Base-by-base conservation (phyloP, 2,888 invertebrate genomes). In the Agrotis puta region DNA sequence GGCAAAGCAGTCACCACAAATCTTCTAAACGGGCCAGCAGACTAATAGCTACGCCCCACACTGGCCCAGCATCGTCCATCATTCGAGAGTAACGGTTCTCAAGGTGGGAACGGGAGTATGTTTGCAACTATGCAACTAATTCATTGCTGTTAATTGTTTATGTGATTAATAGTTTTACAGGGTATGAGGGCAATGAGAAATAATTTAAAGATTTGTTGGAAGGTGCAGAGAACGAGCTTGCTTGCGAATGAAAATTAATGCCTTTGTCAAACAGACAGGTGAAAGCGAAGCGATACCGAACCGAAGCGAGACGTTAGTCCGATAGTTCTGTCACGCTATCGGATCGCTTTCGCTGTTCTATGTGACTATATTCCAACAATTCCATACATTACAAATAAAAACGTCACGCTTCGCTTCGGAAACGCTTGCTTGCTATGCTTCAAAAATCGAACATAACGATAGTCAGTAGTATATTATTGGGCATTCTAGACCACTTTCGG, bases 151-250 rank as follows among this genome's bases (percentile, higher is more conserved):
- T 74, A 74, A 79, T 75, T 74, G 59, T 80, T 75, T 75, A 50
- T 59, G 53, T 79, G 74, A 79, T 79, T 79, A 79, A 79, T 79
- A 3, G 63, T 73, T 22, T 33, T 33, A n/a, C 27, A n/a, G 47
- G n/a, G 50, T 72, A 4, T 2, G 3, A 51, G 45, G 20, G 56
- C 20, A 11, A 27, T 9, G 22, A 11, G 56, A 6, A 72, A 74
- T 56, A 2, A 27, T 47, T 43, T 45, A 2, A 47, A 47, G 5
- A 39, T 47, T 2, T 20, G 24, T 4, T 20, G 13, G 20, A 16
- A n/a, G 6, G 9, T 67, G 3, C 24, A 39, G 20, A 27, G 51
- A 45, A 73, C 3, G 5, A 7, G 2, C 6, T 58, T 20, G 16
- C 53, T n/a, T 13, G 7, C 11, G 27, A 18, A 27, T 27, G 11